Conservation (phyloP, 2,797 vertebrate species). For the Cyclura pinguis region DNA sequence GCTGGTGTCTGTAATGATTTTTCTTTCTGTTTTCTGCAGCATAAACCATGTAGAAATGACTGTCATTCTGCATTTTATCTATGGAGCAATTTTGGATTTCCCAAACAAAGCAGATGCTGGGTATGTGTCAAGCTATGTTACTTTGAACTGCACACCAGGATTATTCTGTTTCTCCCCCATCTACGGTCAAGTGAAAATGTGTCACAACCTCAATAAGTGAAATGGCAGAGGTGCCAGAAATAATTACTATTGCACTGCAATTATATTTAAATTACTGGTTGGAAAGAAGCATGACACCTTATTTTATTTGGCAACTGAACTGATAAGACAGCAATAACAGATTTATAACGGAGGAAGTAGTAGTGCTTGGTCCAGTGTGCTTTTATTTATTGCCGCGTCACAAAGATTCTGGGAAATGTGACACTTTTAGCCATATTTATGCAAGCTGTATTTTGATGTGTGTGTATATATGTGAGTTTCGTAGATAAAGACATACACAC, state of each 20-base stretch:
- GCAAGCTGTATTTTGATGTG: not conserved
- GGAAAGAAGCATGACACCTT: not conserved
- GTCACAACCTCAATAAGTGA: slow-evolving; percentile 39
- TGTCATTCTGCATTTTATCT: slow-evolving; percentile 92
- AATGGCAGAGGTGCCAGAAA: slow-evolving; percentile 42
- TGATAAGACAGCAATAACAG: slow-evolving; percentile 24
- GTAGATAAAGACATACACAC: too few relatives aligned
- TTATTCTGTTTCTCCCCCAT: slow-evolving; percentile 44
- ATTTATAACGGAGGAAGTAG: not conserved
- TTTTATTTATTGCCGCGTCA: not conserved
- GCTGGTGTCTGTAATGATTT: slow-evolving; percentile 54
- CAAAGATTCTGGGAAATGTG: not conserved
- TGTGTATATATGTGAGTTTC: not conserved
- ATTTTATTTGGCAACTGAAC: slow-evolving; percentile 51
- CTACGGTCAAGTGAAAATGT: slow-evolving; percentile 50
- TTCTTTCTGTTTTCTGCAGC: slow-evolving; percentile 78
- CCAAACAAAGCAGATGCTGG: slow-evolving; percentile 88
- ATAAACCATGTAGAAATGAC: slow-evolving; percentile 90
- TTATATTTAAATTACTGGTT: slow-evolving; percentile 26
- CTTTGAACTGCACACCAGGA: slow-evolving; percentile 43
- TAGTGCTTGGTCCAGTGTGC: not conserved
- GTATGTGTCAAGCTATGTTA: slow-evolving; percentile 79
- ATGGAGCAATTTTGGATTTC: slow-evolving; percentile 91
- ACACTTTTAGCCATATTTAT: not conserved
- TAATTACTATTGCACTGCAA: slow-evolving; percentile 47